phyloP scores from a whole-genome alignment of 1,140 invertebrate genomes.

The Zaprionus ghesquierei region DNA sequence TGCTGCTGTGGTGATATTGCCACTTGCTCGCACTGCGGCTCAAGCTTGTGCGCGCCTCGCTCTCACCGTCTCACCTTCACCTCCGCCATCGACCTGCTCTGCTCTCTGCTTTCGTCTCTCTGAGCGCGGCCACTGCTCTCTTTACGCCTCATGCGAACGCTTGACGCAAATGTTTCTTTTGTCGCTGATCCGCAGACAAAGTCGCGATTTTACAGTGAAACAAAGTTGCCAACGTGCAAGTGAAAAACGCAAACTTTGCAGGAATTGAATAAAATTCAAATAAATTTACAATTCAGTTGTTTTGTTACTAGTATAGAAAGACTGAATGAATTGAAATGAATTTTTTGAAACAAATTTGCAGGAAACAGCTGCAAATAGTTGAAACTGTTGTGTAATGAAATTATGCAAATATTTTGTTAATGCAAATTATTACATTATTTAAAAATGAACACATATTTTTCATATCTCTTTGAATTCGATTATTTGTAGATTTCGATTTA shows the following conservation, averaged over 20 bases:
- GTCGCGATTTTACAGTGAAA: slow-evolving; percentile 11
- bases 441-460: too few relatives aligned
- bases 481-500: too few relatives aligned
- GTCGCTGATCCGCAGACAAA: slow-evolving; percentile 44
- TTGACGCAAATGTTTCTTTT: slow-evolving; percentile 29
- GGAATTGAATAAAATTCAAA: background rate
- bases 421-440: too few relatives aligned
- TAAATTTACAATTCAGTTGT: too few relatives aligned
- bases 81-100: background rate
- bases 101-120: background rate
- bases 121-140: slow-evolving; percentile 1
- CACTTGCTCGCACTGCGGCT: slow-evolving; percentile 51
- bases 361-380: background rate
- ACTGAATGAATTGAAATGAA: too few relatives aligned
- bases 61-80: background rate
- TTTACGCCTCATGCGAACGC: slow-evolving; percentile 13
- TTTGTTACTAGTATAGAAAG: too few relatives aligned
- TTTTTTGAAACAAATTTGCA: too few relatives aligned
- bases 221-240: background rate
- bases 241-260: too few relatives aligned
- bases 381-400: background rate
- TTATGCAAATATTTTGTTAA: background rate
- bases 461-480: too few relatives aligned
- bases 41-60: slow-evolving; percentile 14
- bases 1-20: slow-evolving; percentile 59